Conservation (phyloP, 2,888 invertebrate genomes). For the Altica lythri region DNA sequence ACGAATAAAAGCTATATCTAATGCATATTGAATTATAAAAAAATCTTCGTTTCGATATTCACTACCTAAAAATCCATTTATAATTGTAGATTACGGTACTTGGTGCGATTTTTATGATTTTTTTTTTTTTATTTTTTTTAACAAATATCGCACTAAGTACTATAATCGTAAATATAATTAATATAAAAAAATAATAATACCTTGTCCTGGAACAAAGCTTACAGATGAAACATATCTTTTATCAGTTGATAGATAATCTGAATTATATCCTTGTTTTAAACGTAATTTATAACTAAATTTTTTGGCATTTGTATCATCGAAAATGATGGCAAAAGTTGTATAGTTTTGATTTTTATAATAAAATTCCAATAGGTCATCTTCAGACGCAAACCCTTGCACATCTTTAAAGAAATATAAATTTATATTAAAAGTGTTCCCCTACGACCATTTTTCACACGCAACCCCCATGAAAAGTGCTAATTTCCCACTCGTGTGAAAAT, state of each 20-base stretch:
- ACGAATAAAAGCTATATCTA: constrained; percentile 66
- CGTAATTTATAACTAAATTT: constrained; percentile 44
- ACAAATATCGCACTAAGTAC: too few species aligned
- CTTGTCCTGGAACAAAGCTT: too few species aligned
- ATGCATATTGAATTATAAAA: constrained; percentile 63
- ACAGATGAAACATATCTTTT: too few species aligned
- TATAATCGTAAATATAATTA: too few species aligned
- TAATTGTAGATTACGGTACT: not conserved
- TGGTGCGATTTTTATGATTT: not conserved
- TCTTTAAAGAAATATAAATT: constrained; percentile 37
- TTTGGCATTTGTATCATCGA: constrained; percentile 40
- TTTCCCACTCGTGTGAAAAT: too few species aligned
- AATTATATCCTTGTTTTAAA: not conserved
- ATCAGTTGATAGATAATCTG: not conserved
- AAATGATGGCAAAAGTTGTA: constrained; percentile 46
- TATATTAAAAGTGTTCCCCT: constrained; percentile 8
- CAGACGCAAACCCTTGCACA: constrained; percentile 43
- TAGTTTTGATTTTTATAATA: constrained; percentile 40
- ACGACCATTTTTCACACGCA: too few species aligned
- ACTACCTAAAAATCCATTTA: constrained; percentile 3
- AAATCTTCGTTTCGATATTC: constrained; percentile 57
- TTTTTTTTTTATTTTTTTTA: not conserved
- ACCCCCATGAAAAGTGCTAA: too few species aligned
- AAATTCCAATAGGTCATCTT: constrained; percentile 43
- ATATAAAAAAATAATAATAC: too few species aligned